phyloP scores from a whole-genome alignment of 2,797 vertebrate genomes.

The Pangasius larnaudii region DNA sequence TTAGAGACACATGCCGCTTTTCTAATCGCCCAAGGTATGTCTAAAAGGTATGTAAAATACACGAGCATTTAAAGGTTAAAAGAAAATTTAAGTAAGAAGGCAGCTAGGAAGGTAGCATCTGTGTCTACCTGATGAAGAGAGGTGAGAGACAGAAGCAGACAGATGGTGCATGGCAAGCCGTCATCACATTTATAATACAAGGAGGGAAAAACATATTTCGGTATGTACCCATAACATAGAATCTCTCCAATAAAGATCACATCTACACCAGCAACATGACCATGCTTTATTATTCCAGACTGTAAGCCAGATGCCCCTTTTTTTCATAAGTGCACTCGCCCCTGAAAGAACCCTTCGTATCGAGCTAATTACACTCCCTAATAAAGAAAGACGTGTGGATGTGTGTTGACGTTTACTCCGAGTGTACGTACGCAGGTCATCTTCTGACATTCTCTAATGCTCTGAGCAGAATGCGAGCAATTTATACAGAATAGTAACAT shows the following conservation, averaged over 20 bases:
- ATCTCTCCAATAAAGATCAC: slow-evolving; percentile 28
- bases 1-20: neutral
- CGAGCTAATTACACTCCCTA: neutral
- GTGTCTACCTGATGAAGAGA: slow-evolving; percentile 29
- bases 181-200: neutral
- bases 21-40: neutral
- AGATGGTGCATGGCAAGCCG: slow-evolving; percentile 16
- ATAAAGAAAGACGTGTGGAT: neutral
- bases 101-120: slow-evolving; percentile 1
- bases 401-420: slow-evolving; percentile 28
- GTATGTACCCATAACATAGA: slow-evolving; percentile 1
- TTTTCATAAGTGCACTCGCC: neutral
- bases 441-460: slow-evolving; percentile 55
- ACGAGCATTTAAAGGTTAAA: neutral
- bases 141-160: slow-evolving; percentile 31
- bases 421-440: slow-evolving; percentile 47
- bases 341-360: neutral
- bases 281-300: slow-evolving; percentile 14
- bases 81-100: neutral
- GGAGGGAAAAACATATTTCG: slow-evolving; percentile 13
- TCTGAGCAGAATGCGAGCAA: slow-evolving; percentile 40
- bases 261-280: neutral
- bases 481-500: slow-evolving; percentile 47
- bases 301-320: slow-evolving; percentile 15
- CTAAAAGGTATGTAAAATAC: neutral